Evolutionary conservation across 2,888 invertebrate species (phyloP), one percentile per base, ranked within the genome.

Genomic region (Athalia rosae): DNA sequence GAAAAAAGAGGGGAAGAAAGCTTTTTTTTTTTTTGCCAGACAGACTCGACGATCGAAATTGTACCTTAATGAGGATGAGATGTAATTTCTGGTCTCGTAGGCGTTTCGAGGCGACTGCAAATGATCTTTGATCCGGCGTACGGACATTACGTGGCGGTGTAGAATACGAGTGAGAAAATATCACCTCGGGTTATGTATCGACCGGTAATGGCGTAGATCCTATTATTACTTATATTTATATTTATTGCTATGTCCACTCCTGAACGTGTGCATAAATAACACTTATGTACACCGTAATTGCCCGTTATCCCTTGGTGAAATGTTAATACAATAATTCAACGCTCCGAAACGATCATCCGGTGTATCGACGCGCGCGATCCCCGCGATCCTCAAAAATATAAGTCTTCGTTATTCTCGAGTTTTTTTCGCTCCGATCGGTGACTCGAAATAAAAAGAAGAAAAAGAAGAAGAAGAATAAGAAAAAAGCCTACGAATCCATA

Each of bases 131-230:
- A 59, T 79, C 78, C 28, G 28, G 28, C 28, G 2, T 2, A 28
- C 28, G 28, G 28, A 28, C n/a, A n/a, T n/a, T n/a, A n/a, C n/a
- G n/a, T n/a, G n/a, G n/a, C n/a, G n/a, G n/a, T n/a, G n/a, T n/a
- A n/a, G 28, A 28, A 28, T 28, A 78, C 76, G 85, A 85, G 88
- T 84, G 87, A 88, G 88, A 88, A 89, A 88, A 88, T 88, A 88
- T 88, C 87, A 88, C 85, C 85, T 86, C 82, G 83, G 80, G 83
- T 28, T 28, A 28, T 28, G 28, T 84, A 88, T 87, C 84, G 85
- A 80, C 85, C 87, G 28, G 28, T 87, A 88, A 88, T 88, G 86
- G 87, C 84, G 81, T 78, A 79, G 28, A 28, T 80, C 84, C 86
- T 87, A 88, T 88, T 88, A 88, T 87, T 84, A 82, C 84, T 28